Conservation (phyloP, 2,113 vertebrate genomes). For the Cyphomyrus plagiostoma region DNA sequence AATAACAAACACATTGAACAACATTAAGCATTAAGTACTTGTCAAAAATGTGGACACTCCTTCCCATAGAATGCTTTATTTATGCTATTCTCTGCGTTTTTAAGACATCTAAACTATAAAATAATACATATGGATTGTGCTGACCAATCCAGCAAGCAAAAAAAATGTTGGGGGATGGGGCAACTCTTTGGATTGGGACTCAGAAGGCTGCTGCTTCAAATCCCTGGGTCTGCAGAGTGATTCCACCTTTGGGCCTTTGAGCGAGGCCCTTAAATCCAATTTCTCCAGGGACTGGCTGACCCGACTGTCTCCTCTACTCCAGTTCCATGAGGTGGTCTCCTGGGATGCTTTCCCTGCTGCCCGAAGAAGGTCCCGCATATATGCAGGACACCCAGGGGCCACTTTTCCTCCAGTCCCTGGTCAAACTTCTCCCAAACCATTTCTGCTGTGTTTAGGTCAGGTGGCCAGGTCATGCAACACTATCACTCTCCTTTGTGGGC, state of each 20-base stretch:
- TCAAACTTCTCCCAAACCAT: background rate
- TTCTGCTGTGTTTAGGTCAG: background rate
- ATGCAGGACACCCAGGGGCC: background rate
- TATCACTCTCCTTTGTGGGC: background rate
- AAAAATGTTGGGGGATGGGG: background rate
- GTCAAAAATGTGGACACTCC: background rate
- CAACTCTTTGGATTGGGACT: background rate
- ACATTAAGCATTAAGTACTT: background rate
- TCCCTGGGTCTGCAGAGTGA: background rate
- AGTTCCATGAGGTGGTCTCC: background rate
- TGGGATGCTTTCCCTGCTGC: background rate
- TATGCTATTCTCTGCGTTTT: background rate
- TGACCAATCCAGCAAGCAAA: background rate
- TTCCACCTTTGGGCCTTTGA: background rate
- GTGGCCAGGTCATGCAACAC: background rate
- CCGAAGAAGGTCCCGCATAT: background rate
- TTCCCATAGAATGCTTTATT: background rate
- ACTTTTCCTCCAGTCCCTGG: background rate
- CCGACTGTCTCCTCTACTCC: background rate
- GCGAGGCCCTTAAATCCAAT: background rate
- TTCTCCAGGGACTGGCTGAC: background rate
- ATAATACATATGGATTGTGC: background rate
- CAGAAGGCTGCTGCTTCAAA: background rate
- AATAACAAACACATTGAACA: background rate
- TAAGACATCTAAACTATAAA: background rate